Conservation (phyloP, 1,140 invertebrate species). For the Diachasmimorpha longicaudata region DNA sequence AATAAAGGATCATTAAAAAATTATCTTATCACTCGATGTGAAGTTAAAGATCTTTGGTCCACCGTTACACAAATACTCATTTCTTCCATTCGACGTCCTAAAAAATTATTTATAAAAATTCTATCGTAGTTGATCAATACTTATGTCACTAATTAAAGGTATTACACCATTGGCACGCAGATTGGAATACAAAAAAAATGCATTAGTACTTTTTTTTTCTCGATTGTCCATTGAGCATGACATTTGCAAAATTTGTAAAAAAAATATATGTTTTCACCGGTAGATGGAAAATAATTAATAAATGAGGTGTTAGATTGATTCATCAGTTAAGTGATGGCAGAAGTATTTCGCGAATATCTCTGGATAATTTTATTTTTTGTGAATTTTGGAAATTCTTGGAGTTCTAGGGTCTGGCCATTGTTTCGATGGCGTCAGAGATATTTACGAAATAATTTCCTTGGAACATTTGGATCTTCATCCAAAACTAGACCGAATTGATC, state of each 20-base stretch:
- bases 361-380: too few species aligned
- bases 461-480: not conserved
- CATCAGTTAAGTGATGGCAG: too few species aligned
- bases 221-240: not conserved
- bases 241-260: not conserved
- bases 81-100: not conserved
- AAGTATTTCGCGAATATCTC: not conserved
- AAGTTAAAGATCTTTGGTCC: constrained; percentile 7
- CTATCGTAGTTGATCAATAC: not conserved
- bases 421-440: too few species aligned
- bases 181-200: not conserved
- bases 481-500: not conserved
- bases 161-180: not conserved
- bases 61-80: not conserved
- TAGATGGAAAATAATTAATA: not conserved
- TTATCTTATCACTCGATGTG: constrained; percentile 5
- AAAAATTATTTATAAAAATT: not conserved
- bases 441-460: too few species aligned
- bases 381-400: too few species aligned
- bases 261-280: not conserved
- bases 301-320: not conserved
- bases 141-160: not conserved
- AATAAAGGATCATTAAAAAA: not conserved
- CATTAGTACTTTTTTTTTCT: not conserved
- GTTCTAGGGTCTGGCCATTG: too few species aligned